phyloP scores from a whole-genome alignment of 2,888 invertebrate species.

The Drosophila infuscata region DNA sequence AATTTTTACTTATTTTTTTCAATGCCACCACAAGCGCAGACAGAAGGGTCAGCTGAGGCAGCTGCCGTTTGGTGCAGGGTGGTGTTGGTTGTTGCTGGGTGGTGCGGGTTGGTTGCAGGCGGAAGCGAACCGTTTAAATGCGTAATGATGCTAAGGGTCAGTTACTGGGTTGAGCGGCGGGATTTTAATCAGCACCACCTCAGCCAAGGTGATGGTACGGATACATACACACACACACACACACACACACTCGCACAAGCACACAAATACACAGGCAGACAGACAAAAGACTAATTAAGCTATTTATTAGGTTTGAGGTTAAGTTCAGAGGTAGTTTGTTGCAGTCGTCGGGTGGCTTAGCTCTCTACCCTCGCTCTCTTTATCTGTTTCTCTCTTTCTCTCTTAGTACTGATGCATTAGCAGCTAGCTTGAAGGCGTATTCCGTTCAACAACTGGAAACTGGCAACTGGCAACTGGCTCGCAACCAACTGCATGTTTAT shows the following conservation, averaged over 20 bases:
- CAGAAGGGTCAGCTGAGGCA: neutral
- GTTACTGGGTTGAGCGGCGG: constrained; percentile 22
- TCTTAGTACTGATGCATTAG: constrained; percentile 4
- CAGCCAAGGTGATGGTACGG: constrained; percentile 23
- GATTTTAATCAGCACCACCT: constrained; percentile 2
- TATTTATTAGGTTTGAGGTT: constrained; percentile 79
- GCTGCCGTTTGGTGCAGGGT: neutral
- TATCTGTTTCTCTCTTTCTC: too few species aligned
- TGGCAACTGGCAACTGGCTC: constrained; percentile 17
- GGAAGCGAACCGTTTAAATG: constrained; percentile 62
- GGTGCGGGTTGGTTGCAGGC: constrained; percentile 10
- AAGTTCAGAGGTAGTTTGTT: constrained; percentile 72
- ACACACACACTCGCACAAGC: constrained; percentile 13
- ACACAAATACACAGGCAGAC: constrained; percentile 1
- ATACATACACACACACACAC: neutral
- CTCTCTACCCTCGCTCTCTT: neutral
- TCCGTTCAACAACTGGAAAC: constrained; percentile 19
- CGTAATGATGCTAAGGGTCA: constrained; percentile 63
- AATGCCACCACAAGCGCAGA: constrained; percentile 7
- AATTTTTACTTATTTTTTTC: neutral
- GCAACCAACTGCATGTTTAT: constrained; percentile 21
- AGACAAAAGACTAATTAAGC: constrained; percentile 74
- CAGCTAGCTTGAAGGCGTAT: constrained; percentile 2
- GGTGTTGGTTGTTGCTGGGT: constrained; percentile 1
- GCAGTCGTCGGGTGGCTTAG: constrained; percentile 48